phyloP scores from a whole-genome alignment of 2,113 vertebrate genomes.

The Tor tambroides region DNA sequence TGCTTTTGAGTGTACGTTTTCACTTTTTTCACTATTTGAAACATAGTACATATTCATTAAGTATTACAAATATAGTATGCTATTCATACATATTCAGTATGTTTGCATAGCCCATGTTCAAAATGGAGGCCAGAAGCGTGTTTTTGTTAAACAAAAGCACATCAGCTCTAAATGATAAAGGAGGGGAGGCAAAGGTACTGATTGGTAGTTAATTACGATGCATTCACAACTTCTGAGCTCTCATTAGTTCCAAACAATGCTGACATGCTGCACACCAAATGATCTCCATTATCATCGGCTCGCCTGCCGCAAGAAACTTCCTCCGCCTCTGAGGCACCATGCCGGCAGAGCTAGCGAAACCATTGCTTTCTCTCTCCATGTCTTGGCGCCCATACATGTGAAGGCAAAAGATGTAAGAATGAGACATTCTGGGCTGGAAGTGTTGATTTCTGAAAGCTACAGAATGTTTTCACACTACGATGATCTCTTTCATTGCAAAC shows the following conservation, averaged over 20 bases:
- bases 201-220: slow-evolving; percentile 47
- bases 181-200: slow-evolving; percentile 9
- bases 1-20: neutral
- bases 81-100: neutral
- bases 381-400: neutral
- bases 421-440: neutral
- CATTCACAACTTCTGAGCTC: slow-evolving; percentile 31
- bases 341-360: neutral
- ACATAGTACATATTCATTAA: neutral
- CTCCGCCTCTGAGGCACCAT: slow-evolving; percentile 3
- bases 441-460: neutral
- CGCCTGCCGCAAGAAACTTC: neutral
- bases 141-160: slow-evolving; percentile 25
- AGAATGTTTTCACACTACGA: neutral
- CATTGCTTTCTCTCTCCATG: neutral
- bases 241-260: slow-evolving; percentile 44
- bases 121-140: neutral
- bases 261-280: slow-evolving; percentile 14
- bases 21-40: neutral
- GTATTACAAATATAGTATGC: neutral
- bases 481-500: neutral
- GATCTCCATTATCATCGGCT: slow-evolving; percentile 27
- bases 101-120: neutral
- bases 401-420: neutral
- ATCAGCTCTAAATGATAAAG: slow-evolving; percentile 44